Percentiles rank a stretch among this genome's conserved stretches.
phyloP scores from a whole-genome alignment of 2,888 invertebrate species.

The Electrophaes corylata region DNA sequence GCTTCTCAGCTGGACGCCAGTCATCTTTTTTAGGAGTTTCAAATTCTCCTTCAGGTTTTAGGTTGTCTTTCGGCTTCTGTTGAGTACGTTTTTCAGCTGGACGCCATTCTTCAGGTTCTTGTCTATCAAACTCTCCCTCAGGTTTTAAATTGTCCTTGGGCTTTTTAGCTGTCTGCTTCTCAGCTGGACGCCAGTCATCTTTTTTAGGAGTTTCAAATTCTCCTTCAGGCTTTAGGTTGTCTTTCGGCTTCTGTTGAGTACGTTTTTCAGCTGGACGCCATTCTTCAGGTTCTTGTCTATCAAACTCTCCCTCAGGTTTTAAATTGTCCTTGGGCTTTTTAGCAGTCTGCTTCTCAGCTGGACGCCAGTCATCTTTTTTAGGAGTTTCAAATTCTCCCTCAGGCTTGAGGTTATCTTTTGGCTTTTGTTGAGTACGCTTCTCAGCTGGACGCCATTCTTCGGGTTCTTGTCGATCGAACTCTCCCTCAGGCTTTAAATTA shows the following conservation, averaged over 20 bases:
- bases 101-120: too few relatives aligned
- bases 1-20: constrained; percentile 71
- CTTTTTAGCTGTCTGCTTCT: constrained; percentile 45
- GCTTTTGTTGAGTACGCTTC: constrained; percentile 62
- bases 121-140: constrained; percentile 85
- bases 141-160: constrained; percentile 77
- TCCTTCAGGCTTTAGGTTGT: constrained; percentile 86
- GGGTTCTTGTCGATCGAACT: constrained; percentile 64
- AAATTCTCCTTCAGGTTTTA: constrained; percentile 85
- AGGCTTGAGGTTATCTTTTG: constrained; percentile 77
- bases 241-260: constrained; percentile 79
- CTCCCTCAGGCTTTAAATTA: constrained; percentile 82
- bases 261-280: constrained; percentile 80
- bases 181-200: constrained; percentile 65
- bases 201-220: constrained; percentile 77
- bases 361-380: constrained; percentile 67
- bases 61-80: constrained; percentile 54
- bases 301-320: constrained; percentile 83
- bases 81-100: constrained; percentile 74
- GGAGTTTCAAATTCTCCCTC: constrained; percentile 83
- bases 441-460: constrained; percentile 74
- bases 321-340: constrained; percentile 84
- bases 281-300: constrained; percentile 63
- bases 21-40: constrained; percentile 57
- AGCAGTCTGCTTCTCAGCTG: constrained; percentile 73